Evolutionary conservation across 2,888 invertebrate genomes (phyloP), one percentile per base, ranked within the genome.

Genomic region (Cosmia pyralina): DNA sequence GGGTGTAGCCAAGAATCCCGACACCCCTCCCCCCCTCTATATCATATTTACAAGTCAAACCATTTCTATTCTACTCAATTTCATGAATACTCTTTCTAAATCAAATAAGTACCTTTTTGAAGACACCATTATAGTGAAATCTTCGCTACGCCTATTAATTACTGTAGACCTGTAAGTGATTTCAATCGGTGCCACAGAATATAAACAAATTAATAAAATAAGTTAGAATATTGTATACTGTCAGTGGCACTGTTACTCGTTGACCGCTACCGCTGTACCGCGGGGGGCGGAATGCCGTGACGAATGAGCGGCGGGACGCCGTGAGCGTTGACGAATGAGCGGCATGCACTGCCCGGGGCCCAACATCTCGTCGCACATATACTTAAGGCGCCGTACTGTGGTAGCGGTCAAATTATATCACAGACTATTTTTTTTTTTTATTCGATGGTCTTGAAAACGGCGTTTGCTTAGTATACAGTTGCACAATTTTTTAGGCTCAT

Each of bases 141-240:
- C 52, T 69, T 55, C 13, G 52, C 63, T 64, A 59, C n/a, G 48
- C 41, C 17, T 57, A 4, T 34, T 34, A 50, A 4, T 34, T 34
- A 50, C 60, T 78, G 62, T 19, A 57, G 48, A 13, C 44, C 59
- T 79, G 64, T 64, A 44, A 58, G 53, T 67, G 64, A 19, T 13
- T 44, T 28, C 13, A 3, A 41, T 70, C 15, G n/a, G 19, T 22
- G n/a, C 22, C 22, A 68, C 17, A 41, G 64, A 69, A 19, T 4
- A 38, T n/a, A 60, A 6, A 53, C n/a, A 53, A 22, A 22, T 22
- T 53, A 53, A 22, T 53, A 22, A 53, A 53, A 11, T 11, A 52
- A 1, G 8, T 1, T 17, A 11, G 6, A 13, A 7, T 19, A 46
- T 44, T 46, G 13, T 46, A 52, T 52, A 52, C 22, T 22, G 13